Base-by-base conservation (phyloP, 2,113 vertebrate genomes). In the Falcunculus frontatus region DNA sequence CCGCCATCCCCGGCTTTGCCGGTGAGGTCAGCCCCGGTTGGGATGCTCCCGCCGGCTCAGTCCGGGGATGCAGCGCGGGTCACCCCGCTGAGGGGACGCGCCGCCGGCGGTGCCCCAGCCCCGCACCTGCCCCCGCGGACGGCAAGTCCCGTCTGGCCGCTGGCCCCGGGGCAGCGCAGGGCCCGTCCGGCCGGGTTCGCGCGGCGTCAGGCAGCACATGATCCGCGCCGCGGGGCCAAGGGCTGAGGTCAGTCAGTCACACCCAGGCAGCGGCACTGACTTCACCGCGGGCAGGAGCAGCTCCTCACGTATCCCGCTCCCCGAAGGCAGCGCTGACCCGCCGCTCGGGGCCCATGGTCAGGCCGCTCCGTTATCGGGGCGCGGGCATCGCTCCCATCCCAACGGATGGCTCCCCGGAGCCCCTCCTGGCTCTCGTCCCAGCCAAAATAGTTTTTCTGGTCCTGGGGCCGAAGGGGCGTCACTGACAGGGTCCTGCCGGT, bases 181-280 rank as follows among this genome's bases (percentile, higher is more conserved):
- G 96, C 96, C 93, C 77, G 87, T 59, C 90, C 56, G 56, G 87
- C 96, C 33, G 90, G 94, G 90, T 79, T 87, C 20, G 16, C n/a
- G 10, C 73, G 3, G 95, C n/a, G 85, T 95, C 92, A 76, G 93
- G 49, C 25, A 90, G 90, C 94, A 90, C 95, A 96, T 97, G 96
- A 97, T 95, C 49, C 42, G 6, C 22, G 87, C 96, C 94, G 90
- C 95, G 29, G 92, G 96, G 96, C 95, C 96, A 95, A 93, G 90
- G 94, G 56, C 96, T 97, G 95, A 96, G 95, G 94, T 96, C 95
- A 97, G 82, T 7, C 16, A 50, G 95, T 90, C 94, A 97, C 95
- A 95, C 96, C 96, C 95, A 96, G 92, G 94, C 95, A 91, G 92
- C 90, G 39, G 95, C 96, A 49, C 92, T 97, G 95, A 97, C 95